Percentiles rank a stretch among this genome's conserved stretches.
Evolutionary conservation across 2,797 vertebrate species (phyloP).

Genomic region (Epinephelus coioides): DNA sequence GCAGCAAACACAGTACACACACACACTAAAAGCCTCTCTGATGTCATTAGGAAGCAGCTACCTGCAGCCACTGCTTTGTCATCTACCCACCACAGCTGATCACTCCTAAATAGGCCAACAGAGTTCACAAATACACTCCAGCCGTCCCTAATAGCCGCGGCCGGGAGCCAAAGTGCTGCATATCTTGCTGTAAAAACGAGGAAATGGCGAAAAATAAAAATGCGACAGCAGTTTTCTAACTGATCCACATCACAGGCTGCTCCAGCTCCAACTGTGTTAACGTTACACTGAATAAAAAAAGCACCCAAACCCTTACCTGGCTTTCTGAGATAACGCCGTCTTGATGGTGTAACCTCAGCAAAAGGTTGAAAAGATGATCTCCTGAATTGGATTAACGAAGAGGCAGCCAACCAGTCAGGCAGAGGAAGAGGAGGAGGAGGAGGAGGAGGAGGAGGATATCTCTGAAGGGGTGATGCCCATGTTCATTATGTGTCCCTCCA

Average conservation of each 20-base stretch:
- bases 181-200: constrained; percentile 12
- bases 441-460: constrained; percentile 30
- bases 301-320: constrained; percentile 66
- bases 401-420: constrained; percentile 62
- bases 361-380: constrained; percentile 75
- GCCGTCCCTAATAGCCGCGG: background rate
- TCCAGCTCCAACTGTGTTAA: background rate
- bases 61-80: constrained; percentile 28
- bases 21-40: background rate
- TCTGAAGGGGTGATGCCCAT: constrained; percentile 71
- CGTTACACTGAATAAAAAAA: background rate
- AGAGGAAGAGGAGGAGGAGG: constrained; percentile 19
- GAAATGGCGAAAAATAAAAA: constrained; percentile 31
- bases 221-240: constrained; percentile 9
- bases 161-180: background rate
- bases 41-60: constrained; percentile 15
- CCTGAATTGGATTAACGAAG: constrained; percentile 78
- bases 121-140: background rate
- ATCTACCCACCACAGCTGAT: background rate
- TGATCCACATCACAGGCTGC: background rate
- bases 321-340: constrained; percentile 74
- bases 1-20: background rate
- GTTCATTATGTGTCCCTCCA: constrained; percentile 57
- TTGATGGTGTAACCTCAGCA: constrained; percentile 68
- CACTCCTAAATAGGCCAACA: background rate